Percentiles rank a stretch among this genome's conserved stretches.
Evolutionary conservation across 1,140 invertebrate genomes (phyloP).

Genomic region (Lepidurus apus): DNA sequence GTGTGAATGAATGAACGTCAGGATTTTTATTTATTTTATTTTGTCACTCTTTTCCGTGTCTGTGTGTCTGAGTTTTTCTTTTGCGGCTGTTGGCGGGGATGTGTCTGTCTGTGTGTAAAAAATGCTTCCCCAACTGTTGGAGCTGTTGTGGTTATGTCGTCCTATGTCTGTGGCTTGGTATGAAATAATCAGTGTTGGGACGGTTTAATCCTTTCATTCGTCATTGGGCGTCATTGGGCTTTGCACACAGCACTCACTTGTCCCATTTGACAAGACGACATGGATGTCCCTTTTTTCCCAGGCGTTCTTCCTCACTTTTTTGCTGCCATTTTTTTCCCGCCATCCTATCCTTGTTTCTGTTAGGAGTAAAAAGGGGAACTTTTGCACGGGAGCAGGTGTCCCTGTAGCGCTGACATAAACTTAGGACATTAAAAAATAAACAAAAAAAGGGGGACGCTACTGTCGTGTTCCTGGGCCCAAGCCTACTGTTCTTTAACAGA

Average conservation of each 20-base stretch:
- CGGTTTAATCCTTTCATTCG: constrained; percentile 9
- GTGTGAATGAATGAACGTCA: no score
- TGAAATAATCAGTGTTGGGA: constrained; percentile 2
- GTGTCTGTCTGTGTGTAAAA: neutral
- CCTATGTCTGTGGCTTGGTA: neutral
- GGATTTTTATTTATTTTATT: no score
- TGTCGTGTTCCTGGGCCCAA: neutral
- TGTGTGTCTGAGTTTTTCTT: no score
- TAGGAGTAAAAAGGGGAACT: neutral
- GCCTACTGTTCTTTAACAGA: neutral
- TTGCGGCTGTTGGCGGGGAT: no score
- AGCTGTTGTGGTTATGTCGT: constrained; percentile 5
- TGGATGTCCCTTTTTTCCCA: constrained; percentile 2
- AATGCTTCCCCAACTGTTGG: neutral
- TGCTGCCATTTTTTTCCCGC: neutral
- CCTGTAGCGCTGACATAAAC: constrained; percentile 17
- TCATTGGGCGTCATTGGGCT: neutral
- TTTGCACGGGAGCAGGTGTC: constrained; percentile 20
- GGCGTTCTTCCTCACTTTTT: neutral
- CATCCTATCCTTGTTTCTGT: neutral
- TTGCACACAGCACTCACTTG: neutral
- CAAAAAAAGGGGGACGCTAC: neutral
- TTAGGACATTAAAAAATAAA: neutral
- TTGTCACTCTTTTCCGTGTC: no score
- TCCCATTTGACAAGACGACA: neutral